A percentile compares a stretch with the other conserved stretches of the same genome.
These are phyloP conservation scores for Clangula hyemalis DNA, from an alignment of 2,797 vertebrate genomes.

Conservation along the genomic window DNA sequence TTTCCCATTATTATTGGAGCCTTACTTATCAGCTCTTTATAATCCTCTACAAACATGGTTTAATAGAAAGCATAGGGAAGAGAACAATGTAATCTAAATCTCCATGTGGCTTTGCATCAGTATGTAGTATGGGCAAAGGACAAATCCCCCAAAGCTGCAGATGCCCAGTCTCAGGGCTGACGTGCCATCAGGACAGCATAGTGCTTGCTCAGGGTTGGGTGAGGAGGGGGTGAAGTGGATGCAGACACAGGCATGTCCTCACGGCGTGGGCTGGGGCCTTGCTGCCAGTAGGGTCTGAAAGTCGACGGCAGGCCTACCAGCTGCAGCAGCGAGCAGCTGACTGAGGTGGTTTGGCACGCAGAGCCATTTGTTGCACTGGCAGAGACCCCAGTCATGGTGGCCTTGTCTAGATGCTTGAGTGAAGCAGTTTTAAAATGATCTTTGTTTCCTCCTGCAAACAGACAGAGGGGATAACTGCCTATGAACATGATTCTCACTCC, in stretches of 20 bases:
- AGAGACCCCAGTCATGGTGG: neutral
- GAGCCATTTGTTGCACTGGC: neutral
- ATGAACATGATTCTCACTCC: neutral
- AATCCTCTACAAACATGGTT: slow-evolving; percentile 26
- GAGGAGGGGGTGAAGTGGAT: too few relatives aligned
- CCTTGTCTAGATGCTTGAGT: neutral
- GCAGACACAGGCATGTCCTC: neutral
- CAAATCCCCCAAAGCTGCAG: neutral
- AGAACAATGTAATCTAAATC: neutral
- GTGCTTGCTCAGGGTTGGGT: too few relatives aligned
- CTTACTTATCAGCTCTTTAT: neutral
- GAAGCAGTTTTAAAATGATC: neutral
- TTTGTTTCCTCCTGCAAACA: neutral
- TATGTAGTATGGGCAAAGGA: neutral
- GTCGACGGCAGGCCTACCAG: too few relatives aligned
- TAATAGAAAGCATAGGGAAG: neutral
- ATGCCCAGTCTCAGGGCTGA: neutral
- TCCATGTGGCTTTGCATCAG: neutral
- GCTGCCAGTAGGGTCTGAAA: neutral
- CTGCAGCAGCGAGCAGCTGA: neutral
- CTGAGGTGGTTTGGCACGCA: neutral
- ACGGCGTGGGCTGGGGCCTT: too few relatives aligned
- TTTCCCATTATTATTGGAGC: neutral
- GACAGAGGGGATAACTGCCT: neutral
- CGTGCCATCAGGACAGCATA: too few relatives aligned